Evolutionary conservation across 2,113 vertebrate genomes (phyloP).

Genomic region (Bos javanicus): DNA sequence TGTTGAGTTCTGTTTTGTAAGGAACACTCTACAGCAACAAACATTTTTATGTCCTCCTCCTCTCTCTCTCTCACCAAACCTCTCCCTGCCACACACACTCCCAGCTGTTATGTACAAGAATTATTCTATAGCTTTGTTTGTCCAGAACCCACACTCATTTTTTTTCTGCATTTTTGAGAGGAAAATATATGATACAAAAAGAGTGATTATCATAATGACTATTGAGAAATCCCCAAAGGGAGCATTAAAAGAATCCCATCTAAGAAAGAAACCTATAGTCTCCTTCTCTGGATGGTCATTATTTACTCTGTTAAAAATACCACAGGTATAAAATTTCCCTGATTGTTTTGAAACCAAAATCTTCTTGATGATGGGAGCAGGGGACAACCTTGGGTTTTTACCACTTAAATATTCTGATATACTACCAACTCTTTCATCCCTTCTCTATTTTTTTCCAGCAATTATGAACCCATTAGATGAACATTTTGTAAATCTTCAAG

Average conservation of each 20-base stretch:
- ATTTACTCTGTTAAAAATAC: background rate
- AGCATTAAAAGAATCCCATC: background rate
- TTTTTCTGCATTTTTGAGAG: background rate
- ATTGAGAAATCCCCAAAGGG: background rate
- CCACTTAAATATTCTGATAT: background rate
- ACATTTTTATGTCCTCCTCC: background rate
- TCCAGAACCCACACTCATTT: background rate
- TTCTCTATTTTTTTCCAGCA: background rate
- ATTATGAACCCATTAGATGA: background rate
- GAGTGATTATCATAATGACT: background rate
- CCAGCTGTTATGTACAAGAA: background rate
- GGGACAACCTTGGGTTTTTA: background rate
- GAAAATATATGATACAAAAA: constrained; percentile 12
- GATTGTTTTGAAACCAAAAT: background rate
- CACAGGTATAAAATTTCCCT: background rate
- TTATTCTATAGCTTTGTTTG: background rate
- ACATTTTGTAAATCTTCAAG: background rate
- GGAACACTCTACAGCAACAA: background rate
- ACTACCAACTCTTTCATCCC: background rate
- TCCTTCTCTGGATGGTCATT: background rate
- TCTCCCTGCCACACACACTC: background rate
- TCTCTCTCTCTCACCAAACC: background rate
- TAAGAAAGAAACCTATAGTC: background rate
- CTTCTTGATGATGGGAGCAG: background rate
- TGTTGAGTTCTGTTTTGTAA: background rate